Evolutionary conservation across 2,888 invertebrate genomes (phyloP), one percentile per base, ranked within the genome.

Genomic region (Eristalis intricaria): DNA sequence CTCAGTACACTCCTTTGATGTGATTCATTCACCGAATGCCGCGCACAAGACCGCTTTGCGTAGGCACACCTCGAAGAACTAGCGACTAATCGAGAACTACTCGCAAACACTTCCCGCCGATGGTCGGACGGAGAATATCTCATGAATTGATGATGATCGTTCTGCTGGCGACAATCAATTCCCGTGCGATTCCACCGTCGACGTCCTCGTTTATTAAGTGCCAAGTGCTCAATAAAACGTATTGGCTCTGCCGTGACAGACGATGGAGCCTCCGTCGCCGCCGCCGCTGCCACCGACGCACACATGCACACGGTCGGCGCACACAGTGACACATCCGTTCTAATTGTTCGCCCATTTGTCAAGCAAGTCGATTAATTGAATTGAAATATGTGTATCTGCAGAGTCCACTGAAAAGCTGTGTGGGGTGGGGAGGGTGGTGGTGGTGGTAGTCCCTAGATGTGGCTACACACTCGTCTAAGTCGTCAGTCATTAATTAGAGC

Each of bases 331-430:
- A 50, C 73, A 75, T 82, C 61, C 66, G 65, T n/a, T 82, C 78
- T 75, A 78, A 86, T 86, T 86, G 82, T 82, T 82, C 78, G 65
- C 82, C 77, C 61, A 74, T 77, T 86, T 74, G 73, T 78, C 74
- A 74, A 70, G 70, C 74, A 4, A 63, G 65, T 82, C 77, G 70
- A 82, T 86, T 82, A 86, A 86, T 86, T 82, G 63, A 82, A 78
- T 86, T 82, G 78, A 78, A 73, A 76, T 77, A 73, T 73, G 73
- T 82, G 76, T 75, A 70, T 68, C 69, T 63, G 78, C 64, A 38
- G 38, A 68, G 50, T n/a, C n/a, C 43, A 43, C 43, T 43, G 43
- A 61, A 1, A 56, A 22, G 22, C 7, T 22, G 2, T 56, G 2
- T 15, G 35, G 22, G 50, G 65, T 65, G 13, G n/a, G 23, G 4